Evolutionary conservation across 2,797 vertebrate species (phyloP).

Genomic region (Scleropages formosus): DNA sequence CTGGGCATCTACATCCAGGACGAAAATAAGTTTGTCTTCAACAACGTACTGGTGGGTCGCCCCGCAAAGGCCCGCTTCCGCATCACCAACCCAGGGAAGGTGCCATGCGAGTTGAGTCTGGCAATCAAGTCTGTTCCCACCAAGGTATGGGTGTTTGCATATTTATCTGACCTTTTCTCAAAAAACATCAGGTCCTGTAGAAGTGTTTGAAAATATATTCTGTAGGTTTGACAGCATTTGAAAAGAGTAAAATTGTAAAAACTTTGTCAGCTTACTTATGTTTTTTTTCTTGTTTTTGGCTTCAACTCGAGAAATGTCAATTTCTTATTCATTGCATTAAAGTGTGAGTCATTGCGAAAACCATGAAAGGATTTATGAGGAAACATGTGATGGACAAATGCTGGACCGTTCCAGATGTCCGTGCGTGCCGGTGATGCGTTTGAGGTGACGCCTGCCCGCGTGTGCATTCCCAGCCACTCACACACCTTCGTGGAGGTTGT

Average conservation of each 20-base stretch:
- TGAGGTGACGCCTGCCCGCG: conserved; percentile 61
- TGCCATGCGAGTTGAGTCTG: conserved; percentile 72
- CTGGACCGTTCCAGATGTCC: conserved; percentile 41
- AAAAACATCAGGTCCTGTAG: neutral
- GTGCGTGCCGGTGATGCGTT: conserved; percentile 57
- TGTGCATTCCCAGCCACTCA: conserved; percentile 64
- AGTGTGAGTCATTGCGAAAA: neutral
- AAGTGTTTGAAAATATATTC: neutral
- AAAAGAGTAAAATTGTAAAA: too few species aligned
- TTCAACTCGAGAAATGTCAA: neutral
- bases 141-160: conserved; percentile 64
- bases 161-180: neutral
- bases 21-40: conserved; percentile 84
- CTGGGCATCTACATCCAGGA: conserved; percentile 75
- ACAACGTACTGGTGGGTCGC: conserved; percentile 72
- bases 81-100: conserved; percentile 73
- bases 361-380: too few species aligned
- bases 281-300: neutral
- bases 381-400: conserved; percentile 28
- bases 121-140: conserved; percentile 56
- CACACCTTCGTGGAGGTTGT: conserved; percentile 59
- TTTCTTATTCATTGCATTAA: neutral
- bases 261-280: neutral
- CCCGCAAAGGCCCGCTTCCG: conserved; percentile 77
- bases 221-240: neutral